phyloP scores from a whole-genome alignment of 30 jellyfish, hydroid and myxozoan genomes.

The Turritopsis rubra region DNA sequence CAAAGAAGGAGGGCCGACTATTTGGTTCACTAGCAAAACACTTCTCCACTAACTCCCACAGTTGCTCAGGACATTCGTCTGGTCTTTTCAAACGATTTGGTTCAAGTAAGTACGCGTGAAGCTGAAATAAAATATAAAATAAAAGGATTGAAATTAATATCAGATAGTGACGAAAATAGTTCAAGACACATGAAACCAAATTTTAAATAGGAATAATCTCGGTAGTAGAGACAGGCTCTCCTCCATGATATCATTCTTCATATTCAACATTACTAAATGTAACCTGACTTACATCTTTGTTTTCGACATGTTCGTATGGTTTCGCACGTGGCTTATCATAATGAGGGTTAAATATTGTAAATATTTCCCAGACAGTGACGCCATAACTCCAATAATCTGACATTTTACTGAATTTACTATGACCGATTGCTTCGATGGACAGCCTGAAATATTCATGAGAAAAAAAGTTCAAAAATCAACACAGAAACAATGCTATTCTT shows the following conservation, averaged over 20 bases:
- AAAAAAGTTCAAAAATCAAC: not conserved
- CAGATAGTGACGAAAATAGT: too few relatives aligned
- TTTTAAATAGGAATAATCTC: too few relatives aligned
- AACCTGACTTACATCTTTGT: slow-evolving; percentile 18
- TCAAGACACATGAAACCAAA: too few relatives aligned
- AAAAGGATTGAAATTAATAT: not conserved
- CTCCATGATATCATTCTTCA: too few relatives aligned
- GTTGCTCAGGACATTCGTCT: not conserved
- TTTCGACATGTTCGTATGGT: slow-evolving; percentile 25
- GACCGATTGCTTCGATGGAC: slow-evolving; percentile 23
- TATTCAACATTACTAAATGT: too few relatives aligned
- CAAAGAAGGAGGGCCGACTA: slow-evolving; percentile 2
- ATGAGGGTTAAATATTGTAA: slow-evolving; percentile 9
- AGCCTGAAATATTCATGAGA: slow-evolving; percentile 6
- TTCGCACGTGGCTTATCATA: not conserved
- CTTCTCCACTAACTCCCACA: not conserved
- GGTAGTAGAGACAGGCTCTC: too few relatives aligned
- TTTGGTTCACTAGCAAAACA: not conserved
- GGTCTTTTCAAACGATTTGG: not conserved
- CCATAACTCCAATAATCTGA: slow-evolving; percentile 43
- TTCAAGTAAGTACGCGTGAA: not conserved
- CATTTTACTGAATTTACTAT: not conserved
- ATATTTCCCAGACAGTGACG: slow-evolving; percentile 34
- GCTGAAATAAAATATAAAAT: not conserved
- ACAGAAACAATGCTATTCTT: too few relatives aligned